Evolutionary conservation across 2,888 invertebrate species (phyloP).

Genomic region (Acronicta psi): DNA sequence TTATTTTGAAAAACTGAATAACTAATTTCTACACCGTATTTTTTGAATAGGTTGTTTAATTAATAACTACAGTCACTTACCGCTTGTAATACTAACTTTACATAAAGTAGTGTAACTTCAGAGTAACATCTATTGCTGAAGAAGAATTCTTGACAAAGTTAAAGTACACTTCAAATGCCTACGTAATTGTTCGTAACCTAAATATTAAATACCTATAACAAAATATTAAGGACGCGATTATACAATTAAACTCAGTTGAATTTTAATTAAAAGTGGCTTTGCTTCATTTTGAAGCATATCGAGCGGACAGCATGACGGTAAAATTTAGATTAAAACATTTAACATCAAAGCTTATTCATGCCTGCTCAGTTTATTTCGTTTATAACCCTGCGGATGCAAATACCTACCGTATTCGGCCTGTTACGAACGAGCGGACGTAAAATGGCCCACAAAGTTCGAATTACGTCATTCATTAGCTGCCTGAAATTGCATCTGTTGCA

Average conservation of each 20-base stretch:
- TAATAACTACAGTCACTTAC: too few relatives aligned
- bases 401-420: slow-evolving; percentile 29
- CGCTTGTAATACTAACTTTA: too few relatives aligned
- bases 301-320: slow-evolving; percentile 12
- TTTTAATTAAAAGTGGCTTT: slow-evolving; percentile 32
- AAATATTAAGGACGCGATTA: not conserved
- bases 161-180: too few relatives aligned
- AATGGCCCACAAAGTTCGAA: slow-evolving; percentile 28
- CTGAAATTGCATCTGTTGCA: slow-evolving; percentile 45
- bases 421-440: slow-evolving; percentile 13
- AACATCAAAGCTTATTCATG: slow-evolving; percentile 25
- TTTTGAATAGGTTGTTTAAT: too few relatives aligned
- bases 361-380: slow-evolving; percentile 19
- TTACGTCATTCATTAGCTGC: slow-evolving; percentile 33
- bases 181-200: not conserved
- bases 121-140: too few relatives aligned
- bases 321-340: slow-evolving; percentile 23
- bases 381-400: slow-evolving; percentile 15
- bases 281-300: slow-evolving; percentile 16
- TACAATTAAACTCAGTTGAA: slow-evolving; percentile 1
- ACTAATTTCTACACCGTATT: too few relatives aligned
- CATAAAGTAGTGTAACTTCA: too few relatives aligned
- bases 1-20: too few relatives aligned
- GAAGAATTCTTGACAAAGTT: too few relatives aligned
- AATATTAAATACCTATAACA: slow-evolving; percentile 22